Evolutionary conservation across 37 sponge, comb jelly and placozoan genomes (phyloP), one percentile per base, ranked within the genome.

Genomic region (Mnemiopsis leidyi): DNA sequence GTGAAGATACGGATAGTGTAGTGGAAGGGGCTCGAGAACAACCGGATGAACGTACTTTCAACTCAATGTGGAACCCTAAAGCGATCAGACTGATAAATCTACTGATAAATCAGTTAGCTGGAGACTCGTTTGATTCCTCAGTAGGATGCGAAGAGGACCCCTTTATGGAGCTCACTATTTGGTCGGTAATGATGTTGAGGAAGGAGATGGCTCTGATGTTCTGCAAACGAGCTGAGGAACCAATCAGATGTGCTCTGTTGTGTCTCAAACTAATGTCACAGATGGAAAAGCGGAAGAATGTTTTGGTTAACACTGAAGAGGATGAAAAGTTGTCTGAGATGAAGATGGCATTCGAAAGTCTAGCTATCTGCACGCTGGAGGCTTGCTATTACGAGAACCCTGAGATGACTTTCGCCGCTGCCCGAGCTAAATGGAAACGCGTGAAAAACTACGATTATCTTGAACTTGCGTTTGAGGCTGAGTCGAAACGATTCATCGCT

Each of bases 81-180:
- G 75, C 75, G 3, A n/a, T 71, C 75, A 71, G 75, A 28, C 75
- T n/a, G 3, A 71, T 71, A 23, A 18, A 71, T 71, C 2, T 23
- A 3, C 25, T 28, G 25, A 71, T 71, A n/a, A 71, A 71, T 25
- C n/a, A 71, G 20, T 28, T 71, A 28, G 75, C 30, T 23, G 75
- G 75, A 29, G 75, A 71, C 25, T 71, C 75, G n/a, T 71, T 29
- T 28, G 20, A 71, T 28, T 71, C 75, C 20, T 29, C 75, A 23
- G 75, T 71, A 23, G 75, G 75, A 7, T 71, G 75, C 75, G 75
- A 71, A 71, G 75, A 71, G 75, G 75, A 71, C 30, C 75, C 75
- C 25, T 71, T 29, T 25, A 71, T 71, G 75, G 75, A 71, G 30
- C 75, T 71, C 30, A 71, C 75, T 71, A 23, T 71, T 7, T 71